Conservation (phyloP, 2,797 vertebrate species). For the Myotis pilosus region DNA sequence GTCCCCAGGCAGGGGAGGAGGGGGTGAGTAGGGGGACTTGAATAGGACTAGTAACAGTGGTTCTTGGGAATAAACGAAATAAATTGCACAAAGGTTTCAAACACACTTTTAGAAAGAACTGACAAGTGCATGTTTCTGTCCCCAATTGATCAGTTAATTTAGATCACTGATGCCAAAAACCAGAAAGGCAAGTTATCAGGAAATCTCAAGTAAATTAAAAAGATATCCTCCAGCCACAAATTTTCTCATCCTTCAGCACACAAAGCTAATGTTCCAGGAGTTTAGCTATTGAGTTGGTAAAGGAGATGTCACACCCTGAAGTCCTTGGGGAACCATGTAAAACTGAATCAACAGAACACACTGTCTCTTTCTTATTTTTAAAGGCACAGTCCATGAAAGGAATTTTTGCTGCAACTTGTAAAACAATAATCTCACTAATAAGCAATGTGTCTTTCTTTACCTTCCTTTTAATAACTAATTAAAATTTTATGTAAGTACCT, state of each 20-base stretch:
- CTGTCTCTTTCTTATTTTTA: slow-evolving; percentile 3
- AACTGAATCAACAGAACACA: slow-evolving; percentile 51
- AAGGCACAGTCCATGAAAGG: not conserved
- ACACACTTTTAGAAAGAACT: not conserved
- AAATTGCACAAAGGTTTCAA: no score
- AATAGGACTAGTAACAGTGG: not conserved
- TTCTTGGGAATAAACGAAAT: not conserved
- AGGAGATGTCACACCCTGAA: slow-evolving; percentile 12
- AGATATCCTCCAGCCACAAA: slow-evolving; percentile 62
- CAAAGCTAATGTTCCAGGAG: slow-evolving; percentile 46
- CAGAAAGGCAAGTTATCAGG: slow-evolving; percentile 57
- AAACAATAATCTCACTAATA: slow-evolving; percentile 5
- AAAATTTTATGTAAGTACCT: not conserved
- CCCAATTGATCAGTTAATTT: slow-evolving; percentile 58
- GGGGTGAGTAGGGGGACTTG: not conserved
- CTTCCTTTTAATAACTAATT: not conserved
- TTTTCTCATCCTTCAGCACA: slow-evolving; percentile 51
- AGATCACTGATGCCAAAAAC: slow-evolving; percentile 52
- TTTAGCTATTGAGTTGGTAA: slow-evolving; percentile 60
- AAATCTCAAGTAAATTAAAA: slow-evolving; percentile 73
- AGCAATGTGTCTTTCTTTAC: accelerated
- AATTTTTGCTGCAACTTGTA: not conserved
- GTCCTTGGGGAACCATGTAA: slow-evolving; percentile 19
- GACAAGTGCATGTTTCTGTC: not conserved
- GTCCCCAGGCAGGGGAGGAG: not conserved